Evolutionary conservation across 2,113 vertebrate genomes (phyloP), one percentile per base, ranked within the genome.

Genomic region (Suncus etruscus): DNA sequence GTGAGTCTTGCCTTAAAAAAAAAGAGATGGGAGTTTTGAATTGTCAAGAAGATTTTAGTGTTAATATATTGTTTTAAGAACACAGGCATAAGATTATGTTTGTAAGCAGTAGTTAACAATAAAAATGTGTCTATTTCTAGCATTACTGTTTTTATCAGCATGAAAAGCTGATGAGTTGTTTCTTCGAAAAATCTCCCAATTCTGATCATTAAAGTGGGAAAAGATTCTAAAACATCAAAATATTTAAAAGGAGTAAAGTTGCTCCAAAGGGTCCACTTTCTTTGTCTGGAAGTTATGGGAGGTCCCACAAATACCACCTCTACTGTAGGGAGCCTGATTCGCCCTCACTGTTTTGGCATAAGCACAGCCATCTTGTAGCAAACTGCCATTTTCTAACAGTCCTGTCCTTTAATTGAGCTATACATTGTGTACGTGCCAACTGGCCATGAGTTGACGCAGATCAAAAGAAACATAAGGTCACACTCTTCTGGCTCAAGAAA

Each of bases 131-230:
- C 54, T 82, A 54, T 87, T 86, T 78, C 27, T 79, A 68, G 16
- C 11, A 25, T 11, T 3, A 51, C 29, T 70, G 11, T 70, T 87
- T 89, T 92, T 75, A 70, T 70, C 79, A 76, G 74, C 11, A 51
- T 85, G 69, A 87, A 58, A 80, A 78, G 54, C 93, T 82, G 93
- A 92, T 84, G 78, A 92, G n/a, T 51, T 66, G 24, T 78, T 83
- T 74, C 18, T 61, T 54, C 4, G 22, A 73, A 76, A 29, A 77
- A 77, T 66, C 50, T 87, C 15, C 39, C 6, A 20, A 12, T 72
- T 84, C 54, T 65, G 2, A 39, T 84, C 4, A 69, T 1, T 86
- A 20, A 90, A 31, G 20, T 29, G 91, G 66, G 90, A 88, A 73
- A 81, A 82, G 51, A 61, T 12, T 81, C 11, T 31, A 75, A 32